Evolutionary conservation across 2,888 invertebrate genomes (phyloP), one percentile per base, ranked within the genome.

Genomic region (Orgyia antiqua): DNA sequence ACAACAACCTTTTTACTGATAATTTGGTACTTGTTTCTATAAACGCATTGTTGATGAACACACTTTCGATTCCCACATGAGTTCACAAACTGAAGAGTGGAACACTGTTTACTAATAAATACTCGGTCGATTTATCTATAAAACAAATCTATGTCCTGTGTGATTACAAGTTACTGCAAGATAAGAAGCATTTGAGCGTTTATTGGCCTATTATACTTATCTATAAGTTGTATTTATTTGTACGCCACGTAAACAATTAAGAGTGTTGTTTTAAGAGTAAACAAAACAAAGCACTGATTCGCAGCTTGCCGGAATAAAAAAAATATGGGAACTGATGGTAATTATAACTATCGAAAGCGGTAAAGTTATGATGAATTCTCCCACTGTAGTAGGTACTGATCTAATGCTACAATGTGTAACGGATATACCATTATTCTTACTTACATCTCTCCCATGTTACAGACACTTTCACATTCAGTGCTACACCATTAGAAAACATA

Each of bases 371-470:
- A 49, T 48, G 60, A 68, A 68, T 68, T 77, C 70, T 68, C 47
- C 58, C 69, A 68, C 46, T 72, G 60, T 78, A n/a, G n/a, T n/a
- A n/a, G n/a, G n/a, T n/a, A n/a, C 62, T 79, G 78, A 77, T 69
- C 65, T 74, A 78, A 84, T 71, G 52, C 55, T 53, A 57, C 53
- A 57, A 71, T 67, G 9, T n/a, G 73, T 72, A 74, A 67, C 77
- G 78, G 77, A 82, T 83, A 82, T 57, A 72, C 6, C 6, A 15
- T 15, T 15, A 15, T 15, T 15, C 17, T 15, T 15, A 80, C n/a
- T n/a, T n/a, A n/a, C n/a, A n/a, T n/a, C n/a, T n/a, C n/a, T n/a
- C n/a, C n/a, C n/a, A n/a, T n/a, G n/a, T n/a, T n/a, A n/a, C n/a
- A n/a, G n/a, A n/a, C n/a, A n/a, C n/a, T n/a, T n/a, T n/a, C n/a